A percentile compares a stretch with the other conserved stretches of the same genome.
Conservation (phyloP, 2,797 vertebrate genomes). For the Crypturellus tataupa region DNA sequence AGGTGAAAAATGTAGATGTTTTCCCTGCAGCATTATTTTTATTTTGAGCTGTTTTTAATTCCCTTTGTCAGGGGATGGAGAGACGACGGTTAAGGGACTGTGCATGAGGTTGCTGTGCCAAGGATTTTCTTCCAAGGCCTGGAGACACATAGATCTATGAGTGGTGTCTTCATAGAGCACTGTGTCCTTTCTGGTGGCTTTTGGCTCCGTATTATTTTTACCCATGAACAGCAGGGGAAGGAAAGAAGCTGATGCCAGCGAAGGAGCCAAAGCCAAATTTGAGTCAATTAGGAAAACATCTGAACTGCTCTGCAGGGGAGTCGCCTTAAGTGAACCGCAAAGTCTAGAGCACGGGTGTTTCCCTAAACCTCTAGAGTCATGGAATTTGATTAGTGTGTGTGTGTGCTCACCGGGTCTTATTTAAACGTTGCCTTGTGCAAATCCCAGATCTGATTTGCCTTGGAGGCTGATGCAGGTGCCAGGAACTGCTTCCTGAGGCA, state of each 20-base stretch:
- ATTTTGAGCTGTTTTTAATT: neutral
- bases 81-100: neutral
- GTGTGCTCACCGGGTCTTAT: neutral
- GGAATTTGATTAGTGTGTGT: neutral
- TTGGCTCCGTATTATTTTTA: neutral
- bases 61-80: neutral
- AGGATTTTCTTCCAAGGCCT: neutral
- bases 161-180: neutral
- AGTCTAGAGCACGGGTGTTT: neutral
- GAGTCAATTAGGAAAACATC: neutral
- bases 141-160: neutral
- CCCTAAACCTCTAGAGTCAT: neutral
- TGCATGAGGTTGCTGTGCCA: neutral
- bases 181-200: neutral
- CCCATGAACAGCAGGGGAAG: neutral
- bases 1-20: neutral
- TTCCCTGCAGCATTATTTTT: neutral
- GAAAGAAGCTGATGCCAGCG: neutral
- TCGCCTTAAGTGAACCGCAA: neutral
- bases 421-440: neutral
- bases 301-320: neutral
- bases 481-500: accelerated
- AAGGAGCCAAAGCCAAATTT: neutral
- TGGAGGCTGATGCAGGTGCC: neutral
- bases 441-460: neutral